Evolutionary conservation across 2,113 vertebrate species (phyloP).

Genomic region (Pterocles orientalis): DNA sequence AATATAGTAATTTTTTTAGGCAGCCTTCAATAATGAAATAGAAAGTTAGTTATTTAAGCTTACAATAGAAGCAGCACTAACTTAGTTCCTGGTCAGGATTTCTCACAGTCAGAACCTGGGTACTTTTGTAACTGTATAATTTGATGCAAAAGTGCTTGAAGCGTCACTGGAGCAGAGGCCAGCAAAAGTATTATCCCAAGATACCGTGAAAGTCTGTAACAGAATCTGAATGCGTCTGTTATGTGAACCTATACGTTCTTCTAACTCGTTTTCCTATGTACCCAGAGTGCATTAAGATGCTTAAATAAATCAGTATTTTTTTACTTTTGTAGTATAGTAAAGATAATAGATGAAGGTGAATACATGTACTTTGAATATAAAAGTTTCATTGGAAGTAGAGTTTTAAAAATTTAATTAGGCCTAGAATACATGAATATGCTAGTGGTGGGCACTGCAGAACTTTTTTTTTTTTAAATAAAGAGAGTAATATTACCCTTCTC

Average conservation of each 20-base stretch:
- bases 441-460: neutral
- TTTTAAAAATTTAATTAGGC: neutral
- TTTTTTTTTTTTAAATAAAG: neutral
- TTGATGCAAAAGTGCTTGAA: neutral
- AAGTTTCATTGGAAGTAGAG: neutral
- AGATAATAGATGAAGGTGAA: neutral
- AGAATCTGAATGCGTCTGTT: neutral
- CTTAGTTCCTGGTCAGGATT: neutral
- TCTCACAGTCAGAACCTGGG: neutral
- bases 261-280: neutral
- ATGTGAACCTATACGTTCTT: neutral
- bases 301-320: neutral
- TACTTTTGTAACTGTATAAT: neutral
- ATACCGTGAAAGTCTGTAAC: neutral
- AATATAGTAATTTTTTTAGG: neutral
- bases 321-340: neutral
- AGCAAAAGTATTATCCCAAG: neutral
- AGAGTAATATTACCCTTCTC: neutral
- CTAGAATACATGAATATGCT: neutral
- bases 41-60: neutral
- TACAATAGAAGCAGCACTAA: neutral
- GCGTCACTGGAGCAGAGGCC: neutral
- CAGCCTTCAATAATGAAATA: neutral
- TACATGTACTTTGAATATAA: neutral
- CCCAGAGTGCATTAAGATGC: neutral